A percentile compares a stretch with the other conserved stretches of the same genome.
Conservation (phyloP, 2,797 vertebrate species). For the Sylvia borin region DNA sequence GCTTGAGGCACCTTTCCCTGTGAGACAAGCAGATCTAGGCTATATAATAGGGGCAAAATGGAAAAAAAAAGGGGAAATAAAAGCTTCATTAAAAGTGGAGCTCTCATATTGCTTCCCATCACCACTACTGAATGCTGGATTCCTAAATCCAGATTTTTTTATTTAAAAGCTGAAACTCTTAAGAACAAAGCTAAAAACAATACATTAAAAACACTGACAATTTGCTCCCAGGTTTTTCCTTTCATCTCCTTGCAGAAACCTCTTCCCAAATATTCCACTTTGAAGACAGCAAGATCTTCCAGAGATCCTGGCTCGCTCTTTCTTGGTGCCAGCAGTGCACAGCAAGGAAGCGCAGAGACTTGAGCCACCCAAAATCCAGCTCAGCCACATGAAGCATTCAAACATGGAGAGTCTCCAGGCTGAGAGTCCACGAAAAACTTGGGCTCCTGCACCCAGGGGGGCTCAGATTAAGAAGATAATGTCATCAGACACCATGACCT, state of each 20-base stretch:
- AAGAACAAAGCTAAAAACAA: neutral
- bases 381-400: neutral
- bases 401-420: neutral
- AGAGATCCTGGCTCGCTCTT: neutral
- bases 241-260: neutral
- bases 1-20: neutral
- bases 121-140: neutral
- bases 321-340: neutral
- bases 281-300: neutral
- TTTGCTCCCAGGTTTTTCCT: neutral
- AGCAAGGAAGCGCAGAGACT: neutral
- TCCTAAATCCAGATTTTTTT: neutral
- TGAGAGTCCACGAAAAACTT: neutral
- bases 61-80: neutral
- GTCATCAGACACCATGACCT: slow-evolving; percentile 95
- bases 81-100: neutral
- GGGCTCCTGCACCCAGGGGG: neutral
- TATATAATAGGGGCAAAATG: accelerated
- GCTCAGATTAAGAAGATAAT: slow-evolving; percentile 94
- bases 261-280: neutral
- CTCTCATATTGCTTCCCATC: neutral
- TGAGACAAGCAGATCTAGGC: neutral
- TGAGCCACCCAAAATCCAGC: neutral
- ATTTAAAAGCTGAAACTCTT: neutral
- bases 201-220: neutral